Evolutionary conservation across 1,140 invertebrate species (phyloP), one percentile per base, ranked within the genome.

Genomic region (Papilio helenus): DNA sequence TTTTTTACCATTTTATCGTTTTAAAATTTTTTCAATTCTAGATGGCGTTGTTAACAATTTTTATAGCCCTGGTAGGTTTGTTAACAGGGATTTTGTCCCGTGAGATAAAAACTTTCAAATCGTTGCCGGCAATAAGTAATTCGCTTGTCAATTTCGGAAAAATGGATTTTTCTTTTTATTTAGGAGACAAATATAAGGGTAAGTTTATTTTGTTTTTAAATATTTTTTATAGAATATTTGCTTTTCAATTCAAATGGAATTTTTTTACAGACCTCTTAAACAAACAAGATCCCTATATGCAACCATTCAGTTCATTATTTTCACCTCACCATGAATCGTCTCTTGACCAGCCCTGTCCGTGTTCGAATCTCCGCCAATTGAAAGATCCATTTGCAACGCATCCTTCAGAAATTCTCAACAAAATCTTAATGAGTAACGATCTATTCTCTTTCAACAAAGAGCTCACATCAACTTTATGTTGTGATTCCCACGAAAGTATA

Each of bases 71-170:
- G 1, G 16, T 86, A 14, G 42, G 71, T 4, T 83, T 74, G 12
- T 18, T 87, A 76, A 79, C 79, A 9, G 61, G 78, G 46, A 82
- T 65, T 16, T 55, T 76, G 39, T 80, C 82, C 9, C 58, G 84
- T 14, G 88, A 88, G 26, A 71, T 79, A 18, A 86, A 79, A 51
- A 61, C 74, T 12, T 10, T 80, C 7, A 86, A 82, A 55, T 72
- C 86, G 9, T 77, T 88, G 68, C 90, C 90, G 9, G 79, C 86
- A 16, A 86, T 92, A 61, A 86, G 85, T 68, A 88, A 90, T 72
- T 94, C 92, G 20, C 79, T 94, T 23, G 86, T 94, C 26, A 94
- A 93, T 80, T 83, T 94, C 39, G 92, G 92, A 3, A 94, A 92
- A 84, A 92, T 94, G 87, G 92, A 93, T 73, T 84, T 94, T 42